Conservation (phyloP, 2,797 vertebrate genomes). For the Poecilia wingei region DNA sequence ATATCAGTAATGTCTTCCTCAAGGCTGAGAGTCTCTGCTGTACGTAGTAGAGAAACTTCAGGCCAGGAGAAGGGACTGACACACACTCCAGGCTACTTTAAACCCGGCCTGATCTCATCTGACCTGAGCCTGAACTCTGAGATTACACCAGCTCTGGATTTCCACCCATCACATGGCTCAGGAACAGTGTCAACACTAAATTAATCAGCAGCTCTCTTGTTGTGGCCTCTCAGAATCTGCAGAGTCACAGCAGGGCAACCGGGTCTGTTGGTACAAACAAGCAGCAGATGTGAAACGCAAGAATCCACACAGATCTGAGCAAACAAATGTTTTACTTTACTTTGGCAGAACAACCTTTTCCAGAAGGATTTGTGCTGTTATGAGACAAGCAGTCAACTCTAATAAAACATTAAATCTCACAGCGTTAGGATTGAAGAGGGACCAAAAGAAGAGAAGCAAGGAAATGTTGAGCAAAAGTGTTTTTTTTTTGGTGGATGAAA, state of each 20-base stretch:
- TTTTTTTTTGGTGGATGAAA: not conserved
- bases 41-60: not conserved
- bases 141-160: slow-evolving; percentile 1
- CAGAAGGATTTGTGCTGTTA: not conserved
- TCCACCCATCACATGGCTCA: not conserved
- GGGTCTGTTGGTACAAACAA: not conserved
- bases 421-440: not conserved
- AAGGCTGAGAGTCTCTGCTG: not conserved
- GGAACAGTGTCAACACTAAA: slow-evolving; percentile 1
- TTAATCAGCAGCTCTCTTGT: not conserved
- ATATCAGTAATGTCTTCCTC: not conserved
- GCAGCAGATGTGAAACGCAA: not conserved
- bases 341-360: not conserved
- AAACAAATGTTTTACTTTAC: not conserved
- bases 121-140: not conserved
- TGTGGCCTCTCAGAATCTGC: not conserved
- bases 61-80: not conserved
- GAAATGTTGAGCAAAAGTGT: not conserved
- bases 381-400: not conserved
- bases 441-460: not conserved
- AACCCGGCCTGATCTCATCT: not conserved
- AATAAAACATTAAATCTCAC: not conserved
- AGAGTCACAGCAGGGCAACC: not conserved
- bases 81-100: not conserved
- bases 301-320: not conserved